Conservation (phyloP, 2,113 vertebrate species). For the Epinephelus fuscoguttatus region DNA sequence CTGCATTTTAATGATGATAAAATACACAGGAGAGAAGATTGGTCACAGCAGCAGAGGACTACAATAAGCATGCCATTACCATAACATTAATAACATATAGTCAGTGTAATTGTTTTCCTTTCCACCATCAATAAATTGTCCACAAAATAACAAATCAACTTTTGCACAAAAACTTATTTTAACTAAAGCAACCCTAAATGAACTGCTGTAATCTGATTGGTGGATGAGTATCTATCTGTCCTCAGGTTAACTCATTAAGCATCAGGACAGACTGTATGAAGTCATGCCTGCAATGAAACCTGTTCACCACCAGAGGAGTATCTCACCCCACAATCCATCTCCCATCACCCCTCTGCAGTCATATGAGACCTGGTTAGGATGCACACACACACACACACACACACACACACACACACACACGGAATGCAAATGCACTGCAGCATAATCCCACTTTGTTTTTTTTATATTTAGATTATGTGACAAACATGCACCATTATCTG, state of each 20-base stretch:
- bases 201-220: constrained; percentile 17
- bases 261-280: neutral
- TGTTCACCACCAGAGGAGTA: constrained; percentile 62
- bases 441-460: constrained; percentile 23
- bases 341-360: neutral
- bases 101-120: neutral
- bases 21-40: neutral
- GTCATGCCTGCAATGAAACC: constrained; percentile 17
- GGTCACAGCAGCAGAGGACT: neutral
- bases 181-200: neutral
- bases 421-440: constrained; percentile 33
- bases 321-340: constrained; percentile 13
- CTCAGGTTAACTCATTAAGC: constrained; percentile 3
- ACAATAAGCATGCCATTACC: neutral
- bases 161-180: neutral
- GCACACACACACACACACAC: constrained; percentile 21
- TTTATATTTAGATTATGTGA: constrained; percentile 26
- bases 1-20: neutral
- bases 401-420: constrained; percentile 13
- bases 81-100: neutral
- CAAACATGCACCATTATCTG: constrained; percentile 1
- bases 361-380: neutral
- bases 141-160: neutral
- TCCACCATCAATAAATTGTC: neutral
- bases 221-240: constrained; percentile 13